Conservation (phyloP, 2,797 vertebrate genomes). For the Hippoglossus hippoglossus region DNA sequence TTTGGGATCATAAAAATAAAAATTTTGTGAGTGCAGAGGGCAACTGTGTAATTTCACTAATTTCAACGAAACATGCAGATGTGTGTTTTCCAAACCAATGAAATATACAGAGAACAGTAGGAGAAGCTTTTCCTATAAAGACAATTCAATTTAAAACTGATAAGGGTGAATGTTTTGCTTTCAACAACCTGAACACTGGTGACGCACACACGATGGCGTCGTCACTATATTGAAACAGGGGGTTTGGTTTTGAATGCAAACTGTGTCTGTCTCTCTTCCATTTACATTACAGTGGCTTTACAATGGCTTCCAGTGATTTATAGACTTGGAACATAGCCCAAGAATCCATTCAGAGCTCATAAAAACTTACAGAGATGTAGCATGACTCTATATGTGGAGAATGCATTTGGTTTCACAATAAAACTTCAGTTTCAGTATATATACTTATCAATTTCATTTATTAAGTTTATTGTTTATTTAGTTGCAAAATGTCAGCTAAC, state of each 20-base stretch:
- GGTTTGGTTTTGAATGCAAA: conserved; percentile 16
- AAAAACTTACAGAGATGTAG: conserved; percentile 23
- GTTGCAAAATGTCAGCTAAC: too few relatives aligned
- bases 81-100: too few relatives aligned
- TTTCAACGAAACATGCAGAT: too few relatives aligned
- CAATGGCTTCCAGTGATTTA: conserved; percentile 1
- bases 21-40: too few relatives aligned
- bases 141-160: background rate
- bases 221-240: conserved; percentile 1
- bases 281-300: conserved; percentile 11
- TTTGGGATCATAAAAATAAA: too few relatives aligned
- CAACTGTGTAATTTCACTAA: too few relatives aligned
- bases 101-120: too few relatives aligned
- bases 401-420: conserved; percentile 11
- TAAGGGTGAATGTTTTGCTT: background rate
- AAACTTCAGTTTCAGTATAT: conserved; percentile 21
- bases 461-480: too few relatives aligned
- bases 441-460: background rate
- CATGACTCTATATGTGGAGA: conserved; percentile 11
- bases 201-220: background rate
- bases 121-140: background rate
- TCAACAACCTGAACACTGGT: background rate
- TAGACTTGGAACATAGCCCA: conserved; percentile 16
- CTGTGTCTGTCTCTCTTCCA: conserved; percentile 4
- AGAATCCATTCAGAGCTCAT: conserved; percentile 27